These are phyloP conservation scores for Molanna angustata DNA, from an alignment of 2,888 invertebrate genomes.

Conservation along the genomic window DNA sequence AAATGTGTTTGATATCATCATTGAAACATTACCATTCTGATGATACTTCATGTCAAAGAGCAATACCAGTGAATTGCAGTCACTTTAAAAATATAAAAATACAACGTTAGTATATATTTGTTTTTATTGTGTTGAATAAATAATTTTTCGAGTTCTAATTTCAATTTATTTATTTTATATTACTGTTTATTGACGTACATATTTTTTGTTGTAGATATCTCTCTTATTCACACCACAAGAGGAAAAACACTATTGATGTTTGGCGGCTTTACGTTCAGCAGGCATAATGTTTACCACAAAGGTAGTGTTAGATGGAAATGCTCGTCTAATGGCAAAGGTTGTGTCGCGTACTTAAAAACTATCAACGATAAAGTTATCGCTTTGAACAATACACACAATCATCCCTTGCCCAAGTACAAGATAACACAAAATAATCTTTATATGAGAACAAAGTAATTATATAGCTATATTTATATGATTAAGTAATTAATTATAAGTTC, in stretches of 20 bases:
- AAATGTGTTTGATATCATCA: too few species aligned
- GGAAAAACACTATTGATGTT: constrained; percentile 2
- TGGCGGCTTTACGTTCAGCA: neutral
- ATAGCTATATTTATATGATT: too few species aligned
- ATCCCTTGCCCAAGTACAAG: neutral
- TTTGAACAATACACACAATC: constrained; percentile 6
- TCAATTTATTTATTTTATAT: neutral
- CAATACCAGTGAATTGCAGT: too few species aligned
- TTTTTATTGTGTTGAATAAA: too few species aligned
- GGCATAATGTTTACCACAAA: constrained; percentile 33
- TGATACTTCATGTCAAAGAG: too few species aligned
- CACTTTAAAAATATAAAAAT: too few species aligned
- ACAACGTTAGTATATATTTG: too few species aligned
- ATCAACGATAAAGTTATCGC: neutral
- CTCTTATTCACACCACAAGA: neutral
- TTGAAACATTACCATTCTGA: too few species aligned
- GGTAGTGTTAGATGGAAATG: constrained; percentile 53
- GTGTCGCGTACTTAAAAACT: neutral
- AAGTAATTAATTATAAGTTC: too few species aligned
- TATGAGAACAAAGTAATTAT: too few species aligned
- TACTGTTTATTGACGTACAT: neutral
- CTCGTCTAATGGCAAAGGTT: constrained; percentile 34
- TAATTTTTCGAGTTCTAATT: too few species aligned
- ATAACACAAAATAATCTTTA: neutral
- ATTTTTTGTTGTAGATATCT: too few species aligned